Conservation (phyloP, 2,797 vertebrate genomes). For the Onychomys torridus region DNA sequence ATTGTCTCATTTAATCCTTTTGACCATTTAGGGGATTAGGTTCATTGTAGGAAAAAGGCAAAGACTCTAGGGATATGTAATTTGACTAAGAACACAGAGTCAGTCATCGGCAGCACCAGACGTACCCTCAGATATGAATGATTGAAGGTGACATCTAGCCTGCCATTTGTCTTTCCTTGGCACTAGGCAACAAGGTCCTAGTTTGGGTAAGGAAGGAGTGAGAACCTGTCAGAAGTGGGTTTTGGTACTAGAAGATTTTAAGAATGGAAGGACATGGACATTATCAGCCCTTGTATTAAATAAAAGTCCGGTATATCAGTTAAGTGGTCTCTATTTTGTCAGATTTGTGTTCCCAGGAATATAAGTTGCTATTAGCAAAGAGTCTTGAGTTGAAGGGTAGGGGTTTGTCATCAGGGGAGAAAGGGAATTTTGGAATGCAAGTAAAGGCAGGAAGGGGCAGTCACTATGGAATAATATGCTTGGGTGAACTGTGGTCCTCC, state of each 20-base stretch:
- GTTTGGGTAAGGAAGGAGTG: background rate
- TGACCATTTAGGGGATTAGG: background rate
- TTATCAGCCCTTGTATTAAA: constrained; percentile 1
- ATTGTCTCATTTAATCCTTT: constrained; percentile 43
- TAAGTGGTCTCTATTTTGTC: background rate
- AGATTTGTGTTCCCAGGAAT: background rate
- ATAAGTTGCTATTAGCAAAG: background rate
- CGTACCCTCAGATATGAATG: background rate
- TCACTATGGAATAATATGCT: background rate
- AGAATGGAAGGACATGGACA: background rate
- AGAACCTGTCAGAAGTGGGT: background rate
- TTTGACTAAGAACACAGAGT: background rate
- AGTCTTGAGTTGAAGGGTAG: background rate
- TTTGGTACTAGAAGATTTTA: constrained; percentile 11
- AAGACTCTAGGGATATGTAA: background rate
- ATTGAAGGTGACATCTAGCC: background rate
- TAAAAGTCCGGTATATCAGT: background rate
- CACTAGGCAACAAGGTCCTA: background rate
- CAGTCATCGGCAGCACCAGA: constrained; percentile 1
- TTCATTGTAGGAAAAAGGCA: constrained; percentile 15
- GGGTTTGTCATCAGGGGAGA: background rate
- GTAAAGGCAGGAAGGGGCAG: background rate
- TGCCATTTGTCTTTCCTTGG: background rate
- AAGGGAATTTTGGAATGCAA: background rate
- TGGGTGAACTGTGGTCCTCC: background rate